Percentiles rank a stretch among this genome's conserved stretches.
Evolutionary conservation across 2,888 invertebrate genomes (phyloP).

Genomic region (Imbricaverruca yamaguchii): DNA sequence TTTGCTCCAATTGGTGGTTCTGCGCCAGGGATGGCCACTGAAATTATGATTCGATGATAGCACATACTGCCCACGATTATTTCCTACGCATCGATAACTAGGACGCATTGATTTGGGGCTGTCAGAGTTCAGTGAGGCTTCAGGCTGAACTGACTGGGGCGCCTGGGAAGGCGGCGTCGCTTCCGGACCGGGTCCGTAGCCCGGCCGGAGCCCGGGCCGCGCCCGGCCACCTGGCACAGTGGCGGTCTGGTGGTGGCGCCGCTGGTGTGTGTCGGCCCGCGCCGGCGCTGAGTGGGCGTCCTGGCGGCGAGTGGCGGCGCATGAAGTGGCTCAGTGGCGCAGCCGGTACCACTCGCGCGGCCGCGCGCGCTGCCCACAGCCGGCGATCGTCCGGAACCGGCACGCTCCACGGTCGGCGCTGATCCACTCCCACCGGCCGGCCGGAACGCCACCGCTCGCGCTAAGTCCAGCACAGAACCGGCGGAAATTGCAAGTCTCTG

Average conservation of each 20-base stretch:
- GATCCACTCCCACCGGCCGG: too few relatives aligned
- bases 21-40: background rate
- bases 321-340: background rate
- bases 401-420: background rate
- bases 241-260: background rate
- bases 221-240: background rate
- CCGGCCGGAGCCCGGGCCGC: background rate
- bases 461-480: too few relatives aligned
- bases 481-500: too few relatives aligned
- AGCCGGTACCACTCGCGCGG: background rate
- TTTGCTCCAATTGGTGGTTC: background rate
- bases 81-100: constrained; percentile 4
- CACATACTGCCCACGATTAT: background rate
- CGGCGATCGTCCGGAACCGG: background rate
- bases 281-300: background rate
- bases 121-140: background rate
- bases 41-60: background rate
- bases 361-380: background rate
- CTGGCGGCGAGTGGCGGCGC: background rate
- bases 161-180: background rate
- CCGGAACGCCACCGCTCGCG: too few relatives aligned
- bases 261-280: background rate
- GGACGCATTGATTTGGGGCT: background rate
- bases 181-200: background rate
- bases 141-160: background rate